Percentiles rank a stretch among this genome's conserved stretches.
Conservation (phyloP, 2,113 vertebrate species). For the Serinus canaria region DNA sequence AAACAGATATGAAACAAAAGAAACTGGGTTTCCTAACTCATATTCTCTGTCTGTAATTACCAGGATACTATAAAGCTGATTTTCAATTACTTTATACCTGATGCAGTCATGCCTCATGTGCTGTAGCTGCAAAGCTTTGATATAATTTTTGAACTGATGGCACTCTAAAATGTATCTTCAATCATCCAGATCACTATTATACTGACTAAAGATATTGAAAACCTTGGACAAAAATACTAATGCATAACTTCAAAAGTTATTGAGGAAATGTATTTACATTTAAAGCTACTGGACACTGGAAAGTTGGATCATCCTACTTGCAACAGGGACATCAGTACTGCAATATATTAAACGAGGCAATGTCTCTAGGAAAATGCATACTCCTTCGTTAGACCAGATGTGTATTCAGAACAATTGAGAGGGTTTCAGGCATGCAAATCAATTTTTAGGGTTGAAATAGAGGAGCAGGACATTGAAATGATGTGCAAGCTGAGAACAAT, state of each 20-base stretch:
- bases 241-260: not conserved
- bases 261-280: not conserved
- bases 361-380: not conserved
- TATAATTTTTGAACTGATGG: not conserved
- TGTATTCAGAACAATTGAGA: not conserved
- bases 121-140: not conserved
- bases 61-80: not conserved
- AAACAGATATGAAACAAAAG: not conserved
- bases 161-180: not conserved
- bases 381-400: not conserved
- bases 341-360: not conserved
- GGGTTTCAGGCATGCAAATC: not conserved
- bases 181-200: not conserved
- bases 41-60: not conserved
- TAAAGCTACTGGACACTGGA: not conserved
- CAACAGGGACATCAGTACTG: not conserved
- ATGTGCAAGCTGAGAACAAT: not conserved
- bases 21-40: not conserved
- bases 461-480: not conserved
- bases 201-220: not conserved
- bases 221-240: not conserved
- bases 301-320: not conserved
- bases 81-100: not conserved
- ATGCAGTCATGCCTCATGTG: not conserved
- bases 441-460: not conserved